Conservation (phyloP, 2,797 vertebrate species). For the Lepidocolaptes lacrymiger region DNA sequence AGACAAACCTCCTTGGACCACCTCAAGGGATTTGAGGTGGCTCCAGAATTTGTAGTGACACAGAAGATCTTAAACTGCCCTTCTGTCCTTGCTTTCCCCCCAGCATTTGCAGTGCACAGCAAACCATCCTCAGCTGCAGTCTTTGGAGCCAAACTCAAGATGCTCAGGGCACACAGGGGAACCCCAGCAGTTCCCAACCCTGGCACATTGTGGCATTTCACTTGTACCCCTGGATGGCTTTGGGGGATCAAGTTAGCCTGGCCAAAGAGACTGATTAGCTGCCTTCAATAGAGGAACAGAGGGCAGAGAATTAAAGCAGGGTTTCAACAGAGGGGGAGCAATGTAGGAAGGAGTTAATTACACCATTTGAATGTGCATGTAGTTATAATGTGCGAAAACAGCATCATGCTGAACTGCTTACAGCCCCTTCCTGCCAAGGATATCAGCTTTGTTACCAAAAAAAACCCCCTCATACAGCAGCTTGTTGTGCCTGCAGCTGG, state of each 20-base stretch:
- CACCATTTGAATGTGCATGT: fast-evolving
- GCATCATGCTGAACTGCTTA: not conserved
- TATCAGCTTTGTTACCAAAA: not conserved
- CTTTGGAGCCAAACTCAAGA: not conserved
- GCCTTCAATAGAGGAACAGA: not conserved
- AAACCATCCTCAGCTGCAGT: fast-evolving
- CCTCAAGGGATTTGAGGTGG: not conserved
- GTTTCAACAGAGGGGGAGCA: not conserved
- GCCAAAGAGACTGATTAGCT: not conserved
- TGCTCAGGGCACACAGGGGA: not conserved
- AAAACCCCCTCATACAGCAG: not conserved
- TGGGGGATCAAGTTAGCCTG: fast-evolving
- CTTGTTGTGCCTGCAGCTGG: not conserved
- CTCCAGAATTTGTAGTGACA: not conserved
- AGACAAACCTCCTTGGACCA: not conserved
- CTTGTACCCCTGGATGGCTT: not conserved
- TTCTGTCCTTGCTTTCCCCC: not conserved
- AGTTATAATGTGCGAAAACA: not conserved
- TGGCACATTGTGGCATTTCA: not conserved
- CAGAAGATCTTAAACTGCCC: not conserved
- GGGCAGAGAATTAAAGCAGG: not conserved
- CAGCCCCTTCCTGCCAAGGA: not conserved
- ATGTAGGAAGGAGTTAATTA: not conserved
- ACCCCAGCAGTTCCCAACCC: not conserved
- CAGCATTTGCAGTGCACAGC: not conserved